Conservation (phyloP, 2,888 invertebrate genomes). For the Rhyacophila evoluta region DNA sequence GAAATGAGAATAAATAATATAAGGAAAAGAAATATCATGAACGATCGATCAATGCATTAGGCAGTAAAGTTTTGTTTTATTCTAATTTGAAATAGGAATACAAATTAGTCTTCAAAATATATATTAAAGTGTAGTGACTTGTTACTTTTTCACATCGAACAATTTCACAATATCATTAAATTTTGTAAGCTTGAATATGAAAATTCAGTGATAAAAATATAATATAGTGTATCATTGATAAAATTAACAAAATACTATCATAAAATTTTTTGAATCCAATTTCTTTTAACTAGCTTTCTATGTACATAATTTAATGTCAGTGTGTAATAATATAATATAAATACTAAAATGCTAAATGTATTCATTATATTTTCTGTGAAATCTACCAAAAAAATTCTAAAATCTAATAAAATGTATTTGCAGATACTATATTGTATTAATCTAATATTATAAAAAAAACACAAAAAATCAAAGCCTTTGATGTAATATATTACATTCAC, state of each 20-base stretch:
- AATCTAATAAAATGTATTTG: constrained; percentile 17
- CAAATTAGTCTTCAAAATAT: too few species aligned
- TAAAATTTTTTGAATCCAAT: not conserved
- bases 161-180: constrained; percentile 12
- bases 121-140: too few species aligned
- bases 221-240: not conserved
- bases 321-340: not conserved
- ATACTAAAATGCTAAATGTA: constrained; percentile 18
- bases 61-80: not conserved
- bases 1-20: constrained; percentile 7
- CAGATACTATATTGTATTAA: not conserved
- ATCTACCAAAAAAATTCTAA: constrained; percentile 24
- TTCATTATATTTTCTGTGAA: constrained; percentile 24
- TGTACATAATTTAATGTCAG: not conserved
- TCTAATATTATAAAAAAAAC: constrained; percentile 21
- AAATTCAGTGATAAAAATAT: not conserved
- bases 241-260: not conserved
- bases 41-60: constrained; percentile 14
- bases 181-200: not conserved
- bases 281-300: not conserved
- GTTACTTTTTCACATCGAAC: not conserved
- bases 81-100: not conserved
- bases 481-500: constrained; percentile 8
- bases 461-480: constrained; percentile 13
- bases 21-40: constrained; percentile 10